A percentile compares a stretch with the other conserved stretches of the same genome.
Evolutionary conservation across 2,888 invertebrate genomes (phyloP).

Genomic region (Tortrix viridana): DNA sequence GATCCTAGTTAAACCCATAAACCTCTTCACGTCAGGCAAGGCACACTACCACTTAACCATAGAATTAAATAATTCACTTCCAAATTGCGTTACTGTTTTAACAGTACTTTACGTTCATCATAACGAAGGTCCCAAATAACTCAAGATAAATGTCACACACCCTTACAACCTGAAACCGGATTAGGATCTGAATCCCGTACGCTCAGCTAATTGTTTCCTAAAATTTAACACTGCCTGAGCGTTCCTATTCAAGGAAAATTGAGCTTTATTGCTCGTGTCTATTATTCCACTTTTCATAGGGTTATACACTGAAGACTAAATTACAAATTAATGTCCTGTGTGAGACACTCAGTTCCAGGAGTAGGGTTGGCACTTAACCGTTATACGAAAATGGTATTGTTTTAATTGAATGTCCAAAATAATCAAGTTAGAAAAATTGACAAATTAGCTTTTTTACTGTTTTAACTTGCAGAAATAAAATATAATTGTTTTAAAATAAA

Average conservation of each 20-base stretch:
- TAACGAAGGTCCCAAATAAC: slow-evolving; percentile 9
- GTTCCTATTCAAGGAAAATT: slow-evolving; percentile 34
- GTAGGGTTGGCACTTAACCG: slow-evolving; percentile 34
- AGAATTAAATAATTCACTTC: too few species aligned
- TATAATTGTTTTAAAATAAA: too few species aligned
- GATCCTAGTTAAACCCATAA: too few species aligned
- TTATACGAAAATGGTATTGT: background rate
- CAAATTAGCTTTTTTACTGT: too few species aligned
- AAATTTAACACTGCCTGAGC: slow-evolving; percentile 34
- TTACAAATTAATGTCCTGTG: slow-evolving; percentile 43
- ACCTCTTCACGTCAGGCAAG: too few species aligned
- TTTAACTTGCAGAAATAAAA: too few species aligned
- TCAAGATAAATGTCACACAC: slow-evolving; percentile 26
- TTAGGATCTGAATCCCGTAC: slow-evolving; percentile 24
- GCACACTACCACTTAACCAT: too few species aligned
- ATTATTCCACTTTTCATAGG: slow-evolving; percentile 42
- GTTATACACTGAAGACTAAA: slow-evolving; percentile 41
- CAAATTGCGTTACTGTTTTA: too few species aligned
- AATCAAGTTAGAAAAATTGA: too few species aligned
- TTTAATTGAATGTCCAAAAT: too few species aligned
- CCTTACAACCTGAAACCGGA: slow-evolving; percentile 5
- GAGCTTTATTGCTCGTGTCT: slow-evolving; percentile 38
- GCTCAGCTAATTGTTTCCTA: slow-evolving; percentile 36
- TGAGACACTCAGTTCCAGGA: slow-evolving; percentile 36
- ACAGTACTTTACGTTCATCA: too few species aligned